Evolutionary conservation across 2,888 invertebrate species (phyloP).

Genomic region (Dysmachus trigonus): DNA sequence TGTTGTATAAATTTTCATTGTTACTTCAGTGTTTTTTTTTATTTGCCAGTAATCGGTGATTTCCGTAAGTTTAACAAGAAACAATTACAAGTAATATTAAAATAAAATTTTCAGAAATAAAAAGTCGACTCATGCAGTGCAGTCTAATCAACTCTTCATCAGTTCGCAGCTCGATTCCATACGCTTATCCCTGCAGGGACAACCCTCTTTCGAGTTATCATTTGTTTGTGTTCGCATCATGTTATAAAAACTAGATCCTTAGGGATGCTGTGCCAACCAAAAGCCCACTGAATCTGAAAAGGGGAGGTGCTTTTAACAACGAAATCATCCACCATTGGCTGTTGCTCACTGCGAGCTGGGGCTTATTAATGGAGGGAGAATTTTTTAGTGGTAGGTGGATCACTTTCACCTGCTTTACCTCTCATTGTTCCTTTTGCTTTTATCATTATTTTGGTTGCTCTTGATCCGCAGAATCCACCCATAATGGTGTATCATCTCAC

Average conservation of each 20-base stretch:
- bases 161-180: background rate
- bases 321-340: constrained; percentile 36
- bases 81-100: background rate
- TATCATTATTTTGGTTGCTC: background rate
- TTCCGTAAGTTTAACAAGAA: background rate
- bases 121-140: background rate
- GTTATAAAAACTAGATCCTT: constrained; percentile 21
- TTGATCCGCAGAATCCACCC: constrained; percentile 28
- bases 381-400: constrained; percentile 45
- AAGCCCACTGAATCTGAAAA: constrained; percentile 37
- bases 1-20: background rate
- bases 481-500: constrained; percentile 24
- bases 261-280: constrained; percentile 30
- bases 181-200: background rate
- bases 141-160: constrained; percentile 18
- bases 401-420: constrained; percentile 48
- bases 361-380: constrained; percentile 11
- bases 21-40: background rate
- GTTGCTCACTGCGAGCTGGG: background rate
- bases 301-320: constrained; percentile 38
- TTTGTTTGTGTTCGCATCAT: constrained; percentile 25
- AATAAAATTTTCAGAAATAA: background rate
- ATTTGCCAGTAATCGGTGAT: background rate
- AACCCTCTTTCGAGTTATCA: constrained; percentile 26
- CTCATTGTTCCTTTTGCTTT: constrained; percentile 23